Conservation (phyloP, 2,113 vertebrate genomes). For the Amphilophus citrinellus region DNA sequence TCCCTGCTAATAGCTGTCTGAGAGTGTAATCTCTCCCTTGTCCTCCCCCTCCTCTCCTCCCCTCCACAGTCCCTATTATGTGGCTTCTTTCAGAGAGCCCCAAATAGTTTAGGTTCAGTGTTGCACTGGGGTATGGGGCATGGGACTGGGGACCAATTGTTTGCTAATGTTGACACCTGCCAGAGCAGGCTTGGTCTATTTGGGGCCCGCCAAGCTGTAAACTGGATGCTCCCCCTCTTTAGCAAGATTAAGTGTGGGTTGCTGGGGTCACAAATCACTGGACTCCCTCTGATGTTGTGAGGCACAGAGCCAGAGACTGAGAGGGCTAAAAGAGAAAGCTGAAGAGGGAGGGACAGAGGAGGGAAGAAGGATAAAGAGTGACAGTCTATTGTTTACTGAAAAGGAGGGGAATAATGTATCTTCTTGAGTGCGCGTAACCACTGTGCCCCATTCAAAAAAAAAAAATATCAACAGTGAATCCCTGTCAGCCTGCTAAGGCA, state of each 20-base stretch:
- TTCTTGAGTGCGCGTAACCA: conserved; percentile 67
- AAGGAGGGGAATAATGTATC: conserved; percentile 78
- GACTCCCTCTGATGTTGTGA: conserved; percentile 85
- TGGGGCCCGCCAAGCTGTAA: conserved; percentile 69
- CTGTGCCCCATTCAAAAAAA: conserved; percentile 51
- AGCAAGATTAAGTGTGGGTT: conserved; percentile 88
- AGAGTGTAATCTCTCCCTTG: conserved; percentile 83
- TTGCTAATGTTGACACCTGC: conserved; percentile 87
- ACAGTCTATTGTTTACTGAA: conserved; percentile 78
- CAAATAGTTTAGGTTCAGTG: conserved; percentile 81
- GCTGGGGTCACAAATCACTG: conserved; percentile 88
- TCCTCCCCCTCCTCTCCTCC: conserved; percentile 74
- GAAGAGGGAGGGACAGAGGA: conserved; percentile 67
- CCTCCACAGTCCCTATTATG: conserved; percentile 75
- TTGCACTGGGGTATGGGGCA: conserved; percentile 69
- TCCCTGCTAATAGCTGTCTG: conserved; percentile 84
- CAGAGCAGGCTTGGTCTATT: conserved; percentile 76
- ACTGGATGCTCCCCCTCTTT: conserved; percentile 84
- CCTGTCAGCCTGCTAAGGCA: conserved; percentile 9
- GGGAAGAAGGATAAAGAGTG: conserved; percentile 74
- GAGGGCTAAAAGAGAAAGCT: conserved; percentile 71
- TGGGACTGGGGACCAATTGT: conserved; percentile 79
- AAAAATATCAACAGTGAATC: conserved; percentile 54
- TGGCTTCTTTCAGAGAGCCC: conserved; percentile 72
- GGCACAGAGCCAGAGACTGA: conserved; percentile 85